Evolutionary conservation across 2,888 invertebrate genomes (phyloP), one percentile per base, ranked within the genome.

Genomic region (Brassicogethes aeneus): DNA sequence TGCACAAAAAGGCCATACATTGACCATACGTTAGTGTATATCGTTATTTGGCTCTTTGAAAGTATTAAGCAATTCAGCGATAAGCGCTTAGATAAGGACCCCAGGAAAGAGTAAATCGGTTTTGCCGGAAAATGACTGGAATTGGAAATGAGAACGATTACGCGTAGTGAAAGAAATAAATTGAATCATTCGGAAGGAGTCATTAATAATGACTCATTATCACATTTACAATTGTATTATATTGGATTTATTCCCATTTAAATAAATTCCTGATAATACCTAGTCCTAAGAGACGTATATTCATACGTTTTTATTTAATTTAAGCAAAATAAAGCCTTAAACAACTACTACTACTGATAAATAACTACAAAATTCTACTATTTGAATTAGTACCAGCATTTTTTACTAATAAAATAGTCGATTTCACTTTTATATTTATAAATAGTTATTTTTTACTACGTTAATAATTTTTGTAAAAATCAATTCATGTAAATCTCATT

Each of bases 71-170:
- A 53, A 56, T 56, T 58, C 52, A 52, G 47, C 46, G 54, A 53
- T 51, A 55, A 52, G 44, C 23, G 5, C n/a, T 44, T 40, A 50
- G 54, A 55, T 60, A 50, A 51, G 48, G 42, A 39, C 43, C 50
- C 45, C 34, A 38, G 57, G 59, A 57, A 57, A 52, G 56, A 46
- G 57, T 59, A 54, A 62, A 61, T 62, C 60, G 60, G 57, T 62
- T 60, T 59, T 59, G 57, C 60, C 62, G 62, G 61, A 59, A 62
- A 63, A 60, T 60, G 61, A 59, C 56, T 59, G 55, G 63, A 64
- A 64, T 63, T 60, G 64, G 60, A 62, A 63, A 64, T 63, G 55
- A 57, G 53, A 54, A 54, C 59, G 62, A 64, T 64, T 64, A 62
- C 59, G 54, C 49, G 43, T 48, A 54, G 56, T 57, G 56, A 61